These are phyloP conservation scores for Synanceia verrucosa DNA, from an alignment of 2,797 vertebrate species.

Conservation along the genomic window DNA sequence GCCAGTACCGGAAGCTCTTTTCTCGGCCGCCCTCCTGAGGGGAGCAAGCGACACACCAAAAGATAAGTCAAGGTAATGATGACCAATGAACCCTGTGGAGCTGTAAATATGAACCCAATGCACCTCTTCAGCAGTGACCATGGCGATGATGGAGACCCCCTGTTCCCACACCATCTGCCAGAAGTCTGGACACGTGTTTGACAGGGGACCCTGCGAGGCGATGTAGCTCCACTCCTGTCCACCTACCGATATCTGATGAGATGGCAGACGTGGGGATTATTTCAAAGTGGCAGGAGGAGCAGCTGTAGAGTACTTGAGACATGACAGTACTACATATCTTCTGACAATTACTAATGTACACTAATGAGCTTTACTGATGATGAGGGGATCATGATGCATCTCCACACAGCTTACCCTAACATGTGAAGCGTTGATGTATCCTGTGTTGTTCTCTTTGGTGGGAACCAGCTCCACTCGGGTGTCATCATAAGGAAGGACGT, in stretches of 20 bases:
- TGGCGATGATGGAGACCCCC: constrained; percentile 94
- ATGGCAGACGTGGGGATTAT: background rate
- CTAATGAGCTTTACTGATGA: background rate
- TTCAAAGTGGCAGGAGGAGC: background rate
- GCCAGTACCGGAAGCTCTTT: constrained; percentile 98
- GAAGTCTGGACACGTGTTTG: constrained; percentile 95
- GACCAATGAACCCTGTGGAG: background rate
- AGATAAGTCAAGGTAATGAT: background rate
- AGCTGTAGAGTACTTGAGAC: background rate
- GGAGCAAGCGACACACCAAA: background rate
- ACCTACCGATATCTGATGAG: constrained; percentile 85
- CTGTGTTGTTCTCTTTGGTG: constrained; percentile 98
- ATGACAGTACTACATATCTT: no score
- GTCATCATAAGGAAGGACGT: constrained; percentile 94
- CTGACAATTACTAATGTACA: no score
- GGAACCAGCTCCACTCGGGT: constrained; percentile 95
- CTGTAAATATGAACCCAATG: background rate
- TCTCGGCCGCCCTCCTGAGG: constrained; percentile 92
- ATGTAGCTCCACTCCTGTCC: constrained; percentile 97
- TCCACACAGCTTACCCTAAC: constrained; percentile 84
- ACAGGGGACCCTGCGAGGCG: constrained; percentile 92
- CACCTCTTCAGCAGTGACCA: constrained; percentile 98
- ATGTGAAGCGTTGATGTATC: constrained; percentile 98
- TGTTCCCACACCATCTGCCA: constrained; percentile 99
- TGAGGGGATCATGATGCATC: background rate